Evolutionary conservation across 2,888 invertebrate species (phyloP).

Genomic region (Oxyscelio sp.): DNA sequence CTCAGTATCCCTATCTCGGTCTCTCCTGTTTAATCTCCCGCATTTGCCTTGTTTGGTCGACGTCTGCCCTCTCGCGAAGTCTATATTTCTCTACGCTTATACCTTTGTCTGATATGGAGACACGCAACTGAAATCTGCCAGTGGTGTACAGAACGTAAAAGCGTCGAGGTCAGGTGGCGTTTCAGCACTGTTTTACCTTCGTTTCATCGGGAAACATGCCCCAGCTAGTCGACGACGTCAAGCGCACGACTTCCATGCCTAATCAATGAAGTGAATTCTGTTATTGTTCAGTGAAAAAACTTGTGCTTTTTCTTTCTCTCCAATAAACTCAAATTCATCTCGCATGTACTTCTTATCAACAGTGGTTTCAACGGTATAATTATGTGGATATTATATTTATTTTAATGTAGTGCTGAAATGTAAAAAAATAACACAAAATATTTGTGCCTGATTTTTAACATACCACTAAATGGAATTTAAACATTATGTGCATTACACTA

Average conservation of each 20-base stretch:
- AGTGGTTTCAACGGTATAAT: not conserved
- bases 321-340: not conserved
- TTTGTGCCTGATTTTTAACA: too few species aligned
- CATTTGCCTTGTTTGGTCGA: slow-evolving; percentile 49
- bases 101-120: slow-evolving; percentile 63
- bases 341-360: not conserved
- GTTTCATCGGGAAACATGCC: slow-evolving; percentile 41
- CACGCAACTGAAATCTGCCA: slow-evolving; percentile 82
- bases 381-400: slow-evolving; percentile 20
- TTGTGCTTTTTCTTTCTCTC: slow-evolving; percentile 8
- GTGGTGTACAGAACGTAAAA: slow-evolving; percentile 84
- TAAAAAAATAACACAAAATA: too few species aligned
- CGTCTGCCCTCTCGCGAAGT: slow-evolving; percentile 66
- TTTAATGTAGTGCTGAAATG: too few species aligned
- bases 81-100: slow-evolving; percentile 68
- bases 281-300: slow-evolving; percentile 5
- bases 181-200: slow-evolving; percentile 57
- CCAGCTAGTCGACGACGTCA: slow-evolving; percentile 28
- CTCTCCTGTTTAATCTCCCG: slow-evolving; percentile 57
- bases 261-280: slow-evolving; percentile 59
- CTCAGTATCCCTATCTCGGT: slow-evolving; percentile 76
- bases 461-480: too few species aligned
- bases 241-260: slow-evolving; percentile 48
- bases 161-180: slow-evolving; percentile 75
- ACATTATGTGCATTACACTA: too few species aligned